Evolutionary conservation across 1,140 invertebrate genomes (phyloP).

Genomic region (Eufriesea mexicana): DNA sequence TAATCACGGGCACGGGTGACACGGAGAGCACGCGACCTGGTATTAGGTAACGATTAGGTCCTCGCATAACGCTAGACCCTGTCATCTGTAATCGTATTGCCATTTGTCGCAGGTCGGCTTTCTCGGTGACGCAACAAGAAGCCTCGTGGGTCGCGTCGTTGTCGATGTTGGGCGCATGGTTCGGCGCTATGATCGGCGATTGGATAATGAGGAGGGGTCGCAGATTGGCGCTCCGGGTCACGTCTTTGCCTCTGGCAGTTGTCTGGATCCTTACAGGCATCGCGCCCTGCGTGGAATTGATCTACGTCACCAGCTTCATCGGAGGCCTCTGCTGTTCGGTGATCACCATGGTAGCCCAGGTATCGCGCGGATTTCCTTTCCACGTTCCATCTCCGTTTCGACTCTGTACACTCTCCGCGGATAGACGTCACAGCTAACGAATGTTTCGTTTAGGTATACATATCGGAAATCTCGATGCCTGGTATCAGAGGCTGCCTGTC

Average conservation of each 20-base stretch:
- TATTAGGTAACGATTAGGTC: conserved; percentile 29
- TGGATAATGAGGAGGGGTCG: conserved; percentile 89
- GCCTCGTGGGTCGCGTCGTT: conserved; percentile 92
- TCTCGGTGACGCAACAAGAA: conserved; percentile 88
- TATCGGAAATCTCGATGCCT: conserved; percentile 94
- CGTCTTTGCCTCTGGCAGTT: conserved; percentile 88
- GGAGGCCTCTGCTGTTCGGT: conserved; percentile 91
- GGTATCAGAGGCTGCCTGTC: conserved; percentile 92
- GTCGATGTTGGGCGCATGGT: conserved; percentile 89
- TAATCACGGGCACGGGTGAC: not conserved
- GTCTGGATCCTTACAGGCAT: conserved; percentile 90
- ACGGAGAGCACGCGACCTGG: too few relatives aligned
- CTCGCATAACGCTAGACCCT: conserved; percentile 2
- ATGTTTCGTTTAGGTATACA: conserved; percentile 86
- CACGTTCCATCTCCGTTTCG: not conserved
- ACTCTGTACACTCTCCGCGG: too few relatives aligned
- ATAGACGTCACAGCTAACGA: not conserved
- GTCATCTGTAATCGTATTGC: conserved; percentile 30
- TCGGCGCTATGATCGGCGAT: conserved; percentile 89
- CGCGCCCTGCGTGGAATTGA: conserved; percentile 88
- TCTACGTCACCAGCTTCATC: conserved; percentile 90
- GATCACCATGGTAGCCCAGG: conserved; percentile 90
- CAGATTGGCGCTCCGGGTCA: conserved; percentile 86
- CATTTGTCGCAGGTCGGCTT: conserved; percentile 78
- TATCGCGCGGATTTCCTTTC: conserved; percentile 62